These are phyloP conservation scores for Nezara viridula DNA, from an alignment of 2,888 invertebrate genomes.

Conservation along the genomic window DNA sequence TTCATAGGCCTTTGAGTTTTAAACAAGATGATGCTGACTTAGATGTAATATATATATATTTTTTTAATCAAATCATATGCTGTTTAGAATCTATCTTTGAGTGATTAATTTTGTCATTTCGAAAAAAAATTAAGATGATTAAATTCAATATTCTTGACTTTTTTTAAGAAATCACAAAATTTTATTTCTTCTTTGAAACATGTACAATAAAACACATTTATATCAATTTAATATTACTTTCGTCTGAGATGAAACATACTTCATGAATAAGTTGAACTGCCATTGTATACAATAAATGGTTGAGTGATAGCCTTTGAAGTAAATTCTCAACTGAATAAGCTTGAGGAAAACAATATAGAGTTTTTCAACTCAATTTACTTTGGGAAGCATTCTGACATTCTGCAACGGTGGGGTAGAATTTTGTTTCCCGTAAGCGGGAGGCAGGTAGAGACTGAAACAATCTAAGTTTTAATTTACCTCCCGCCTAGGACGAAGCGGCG, in stretches of 20 bases:
- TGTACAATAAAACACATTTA: neutral
- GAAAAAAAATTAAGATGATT: too few relatives aligned
- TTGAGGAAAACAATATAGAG: conserved; percentile 12
- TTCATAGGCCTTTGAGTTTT: too few relatives aligned
- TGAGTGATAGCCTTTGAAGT: neutral
- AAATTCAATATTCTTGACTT: too few relatives aligned
- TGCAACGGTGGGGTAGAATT: neutral
- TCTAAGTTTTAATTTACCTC: conserved; percentile 51
- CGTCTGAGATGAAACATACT: neutral
- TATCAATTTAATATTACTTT: neutral
- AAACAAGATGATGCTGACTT: too few relatives aligned
- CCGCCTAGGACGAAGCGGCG: conserved; percentile 8
- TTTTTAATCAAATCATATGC: too few relatives aligned
- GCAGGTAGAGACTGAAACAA: conserved; percentile 59
- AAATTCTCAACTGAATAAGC: conserved; percentile 21
- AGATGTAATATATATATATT: too few relatives aligned
- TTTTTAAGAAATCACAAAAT: too few relatives aligned
- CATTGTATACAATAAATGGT: neutral
- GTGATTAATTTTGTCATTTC: too few relatives aligned
- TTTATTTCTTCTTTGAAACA: too few relatives aligned
- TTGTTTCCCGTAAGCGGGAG: conserved; percentile 57
- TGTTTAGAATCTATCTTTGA: too few relatives aligned
- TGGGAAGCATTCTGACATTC: conserved; percentile 13
- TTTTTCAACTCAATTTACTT: conserved; percentile 34
- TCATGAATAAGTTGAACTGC: too few relatives aligned